These are phyloP conservation scores for Echiichthys vipera DNA, from an alignment of 2,797 vertebrate genomes.

Conservation along the genomic window DNA sequence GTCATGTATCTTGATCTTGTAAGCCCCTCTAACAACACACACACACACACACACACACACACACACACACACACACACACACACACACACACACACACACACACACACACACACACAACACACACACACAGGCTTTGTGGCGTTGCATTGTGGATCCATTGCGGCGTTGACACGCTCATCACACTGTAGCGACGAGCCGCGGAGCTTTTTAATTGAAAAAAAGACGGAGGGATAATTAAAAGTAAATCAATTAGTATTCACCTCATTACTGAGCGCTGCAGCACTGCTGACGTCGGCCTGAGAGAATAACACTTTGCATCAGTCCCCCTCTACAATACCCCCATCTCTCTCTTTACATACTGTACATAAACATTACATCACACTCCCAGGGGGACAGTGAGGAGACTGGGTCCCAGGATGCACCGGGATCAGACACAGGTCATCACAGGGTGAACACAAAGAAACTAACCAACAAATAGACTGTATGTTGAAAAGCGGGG, in stretches of 20 bases:
- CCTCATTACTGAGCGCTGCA: constrained; percentile 54
- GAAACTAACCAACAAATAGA: too few relatives aligned
- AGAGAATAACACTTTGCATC: constrained; percentile 7
- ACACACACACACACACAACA: constrained; percentile 24
- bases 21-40: constrained; percentile 30
- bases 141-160: constrained; percentile 41
- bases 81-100: constrained; percentile 19
- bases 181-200: constrained; percentile 9
- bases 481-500: too few relatives aligned
- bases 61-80: constrained; percentile 31
- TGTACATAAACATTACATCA: neutral
- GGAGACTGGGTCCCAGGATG: constrained; percentile 15
- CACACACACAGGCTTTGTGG: constrained; percentile 28
- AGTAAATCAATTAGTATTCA: constrained; percentile 78
- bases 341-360: neutral
- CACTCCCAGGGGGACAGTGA: neutral
- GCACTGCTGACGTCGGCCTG: constrained; percentile 12
- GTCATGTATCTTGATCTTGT: constrained; percentile 56
- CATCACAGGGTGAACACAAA: too few relatives aligned
- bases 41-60: constrained; percentile 18
- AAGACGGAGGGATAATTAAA: constrained; percentile 70
- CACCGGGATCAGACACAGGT: constrained; percentile 4
- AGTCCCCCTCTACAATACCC: neutral
- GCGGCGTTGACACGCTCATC: constrained; percentile 45
- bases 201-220: constrained; percentile 70